These are phyloP conservation scores for Dipodomys spectabilis DNA, from an alignment of 2,113 vertebrate species.

Conservation along the genomic window DNA sequence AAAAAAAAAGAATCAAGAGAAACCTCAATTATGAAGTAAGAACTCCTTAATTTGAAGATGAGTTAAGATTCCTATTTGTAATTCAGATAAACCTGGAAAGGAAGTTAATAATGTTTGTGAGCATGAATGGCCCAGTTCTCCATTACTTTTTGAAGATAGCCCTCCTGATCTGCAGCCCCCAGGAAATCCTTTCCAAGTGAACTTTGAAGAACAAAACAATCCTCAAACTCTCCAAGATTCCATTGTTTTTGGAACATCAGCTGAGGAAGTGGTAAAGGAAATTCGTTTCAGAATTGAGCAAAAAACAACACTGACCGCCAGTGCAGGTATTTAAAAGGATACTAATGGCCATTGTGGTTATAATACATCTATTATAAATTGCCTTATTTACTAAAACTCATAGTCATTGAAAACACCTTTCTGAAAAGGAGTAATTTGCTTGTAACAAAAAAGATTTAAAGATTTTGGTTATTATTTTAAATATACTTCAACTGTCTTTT, in stretches of 20 bases:
- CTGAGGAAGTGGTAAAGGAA: constrained; percentile 96
- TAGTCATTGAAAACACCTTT: constrained; percentile 27
- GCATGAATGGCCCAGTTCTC: constrained; percentile 84
- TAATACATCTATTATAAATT: constrained; percentile 9
- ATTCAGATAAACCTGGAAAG: constrained; percentile 74
- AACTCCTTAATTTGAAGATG: constrained; percentile 29
- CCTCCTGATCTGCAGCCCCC: constrained; percentile 71
- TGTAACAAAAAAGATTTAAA: not conserved
- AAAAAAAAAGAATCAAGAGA: not conserved
- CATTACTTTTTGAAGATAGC: constrained; percentile 93
- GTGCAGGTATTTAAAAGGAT: constrained; percentile 90
- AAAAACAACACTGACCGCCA: constrained; percentile 95
- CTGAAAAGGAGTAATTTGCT: constrained; percentile 24
- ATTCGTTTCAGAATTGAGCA: constrained; percentile 98
- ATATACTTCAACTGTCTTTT: not conserved
- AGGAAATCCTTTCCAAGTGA: constrained; percentile 39
- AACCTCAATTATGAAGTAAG: constrained; percentile 21
- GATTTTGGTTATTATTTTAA: constrained; percentile 17
- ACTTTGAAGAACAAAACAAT: constrained; percentile 64
- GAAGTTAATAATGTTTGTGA: constrained; percentile 58
- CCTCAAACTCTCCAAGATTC: constrained; percentile 71
- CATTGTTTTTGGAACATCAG: constrained; percentile 92
- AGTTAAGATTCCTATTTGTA: constrained; percentile 61
- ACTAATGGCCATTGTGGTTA: not conserved
- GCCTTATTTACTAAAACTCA: constrained; percentile 5